These are phyloP conservation scores for Sciurus carolinensis DNA, from an alignment of 2,797 vertebrate species.

Conservation along the genomic window DNA sequence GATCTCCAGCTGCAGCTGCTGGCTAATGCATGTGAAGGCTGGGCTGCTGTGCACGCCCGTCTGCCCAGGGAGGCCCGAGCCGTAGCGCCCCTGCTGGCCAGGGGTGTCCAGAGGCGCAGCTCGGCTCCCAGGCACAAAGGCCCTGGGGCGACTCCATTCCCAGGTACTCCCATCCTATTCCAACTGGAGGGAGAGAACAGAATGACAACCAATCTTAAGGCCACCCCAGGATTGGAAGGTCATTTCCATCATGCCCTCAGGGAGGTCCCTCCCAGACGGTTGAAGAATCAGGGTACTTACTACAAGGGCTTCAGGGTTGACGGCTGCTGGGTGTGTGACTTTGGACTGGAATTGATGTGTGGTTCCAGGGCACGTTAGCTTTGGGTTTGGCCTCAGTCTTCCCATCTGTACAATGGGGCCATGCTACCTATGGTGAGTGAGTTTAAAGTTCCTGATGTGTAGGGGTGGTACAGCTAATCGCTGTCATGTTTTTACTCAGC, in stretches of 20 bases:
- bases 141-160: neutral
- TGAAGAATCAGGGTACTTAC: neutral
- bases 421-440: neutral
- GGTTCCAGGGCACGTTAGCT: neutral
- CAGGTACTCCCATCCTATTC: neutral
- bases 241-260: neutral
- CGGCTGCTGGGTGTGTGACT: neutral
- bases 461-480: no score
- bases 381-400: slow-evolving; percentile 2
- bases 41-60: neutral
- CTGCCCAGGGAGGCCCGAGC: neutral
- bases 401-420: neutral
- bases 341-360: neutral
- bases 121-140: neutral
- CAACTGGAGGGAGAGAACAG: neutral
- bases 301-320: neutral
- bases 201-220: neutral
- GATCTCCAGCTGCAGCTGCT: slow-evolving; percentile 76
- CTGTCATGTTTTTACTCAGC: neutral
- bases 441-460: neutral
- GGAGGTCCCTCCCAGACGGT: neutral
- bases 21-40: neutral
- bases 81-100: neutral
- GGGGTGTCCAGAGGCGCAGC: neutral
- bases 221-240: neutral